A percentile compares a stretch with the other conserved stretches of the same genome.
phyloP scores from a whole-genome alignment of 2,113 vertebrate genomes.

The Urocitellus parryii region DNA sequence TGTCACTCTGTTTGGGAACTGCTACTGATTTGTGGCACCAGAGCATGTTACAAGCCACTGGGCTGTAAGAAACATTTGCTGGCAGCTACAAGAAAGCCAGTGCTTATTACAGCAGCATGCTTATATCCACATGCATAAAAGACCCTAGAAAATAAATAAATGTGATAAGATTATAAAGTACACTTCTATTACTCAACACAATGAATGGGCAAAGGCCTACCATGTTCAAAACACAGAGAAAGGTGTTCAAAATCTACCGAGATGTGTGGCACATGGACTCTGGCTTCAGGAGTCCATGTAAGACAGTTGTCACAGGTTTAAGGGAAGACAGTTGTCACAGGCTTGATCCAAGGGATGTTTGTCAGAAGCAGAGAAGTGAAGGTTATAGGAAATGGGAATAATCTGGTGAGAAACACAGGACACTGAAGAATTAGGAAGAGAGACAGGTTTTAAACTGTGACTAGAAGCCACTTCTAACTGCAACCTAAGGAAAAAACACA shows the following conservation, averaged over 20 bases:
- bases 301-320: neutral
- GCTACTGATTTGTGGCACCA: constrained; percentile 40
- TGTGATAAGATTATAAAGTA: neutral
- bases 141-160: neutral
- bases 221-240: neutral
- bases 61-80: constrained; percentile 60
- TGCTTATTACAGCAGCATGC: neutral
- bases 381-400: neutral
- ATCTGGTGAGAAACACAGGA: neutral
- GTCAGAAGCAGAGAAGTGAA: neutral
- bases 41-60: constrained; percentile 18
- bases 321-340: neutral
- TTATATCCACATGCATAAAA: neutral
- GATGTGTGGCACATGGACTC: neutral
- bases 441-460: neutral
- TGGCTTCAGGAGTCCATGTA: neutral
- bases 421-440: neutral
- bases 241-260: neutral
- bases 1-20: constrained; percentile 1
- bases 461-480: neutral
- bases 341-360: neutral
- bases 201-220: neutral
- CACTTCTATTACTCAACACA: neutral
- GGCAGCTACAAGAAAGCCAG: constrained; percentile 35
- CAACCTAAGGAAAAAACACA: neutral